Base-by-base conservation (phyloP, 2,888 invertebrate species). In the Drosophila kuntzei region DNA sequence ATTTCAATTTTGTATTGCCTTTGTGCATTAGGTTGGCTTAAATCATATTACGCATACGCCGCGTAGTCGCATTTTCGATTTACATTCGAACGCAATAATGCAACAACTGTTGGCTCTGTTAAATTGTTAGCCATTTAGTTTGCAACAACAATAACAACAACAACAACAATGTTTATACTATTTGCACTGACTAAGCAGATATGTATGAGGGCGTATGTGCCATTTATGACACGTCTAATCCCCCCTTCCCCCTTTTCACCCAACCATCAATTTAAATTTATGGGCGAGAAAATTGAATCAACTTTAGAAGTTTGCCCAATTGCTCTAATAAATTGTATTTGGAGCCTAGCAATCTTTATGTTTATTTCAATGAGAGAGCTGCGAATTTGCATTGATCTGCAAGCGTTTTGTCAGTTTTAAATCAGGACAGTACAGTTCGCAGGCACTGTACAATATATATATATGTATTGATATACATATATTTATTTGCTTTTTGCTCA, bases 1-100 rank as follows among this genome's bases (percentile, higher is more conserved):
- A 81, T 85, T 76, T 82, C 85, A 85, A 81, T 81, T 82, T 87
- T 25, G 63, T 67, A 76, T 73, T 85, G 86, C 86, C 85, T 82
- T 82, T 82, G 79, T 87, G 86, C 86, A 87, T 87, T 82, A 81
- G 79, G 79, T 51, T 47, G 62, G 83, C 80, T 83, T 83, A 83
- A 83, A 83, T 83, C 87, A 82, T 79, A 83, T 83, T 73, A 82
- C 80, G 71, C 83, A 85, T 83, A 87, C 80, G 86, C 77, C 74
- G 70, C 83, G 60, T 81, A 44, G 60, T 57, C 75, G 46, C 57
- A 55, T 47, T 73, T 54, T 25, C 53, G 37, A 62, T 68, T 63
- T 58, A 55, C 74, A 73, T 68, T 62, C 50, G 60, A 72, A 39
- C 61, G 43, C 67, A 72, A 72, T 71, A 71, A 49, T 51, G 46